phyloP scores from a whole-genome alignment of 2,113 vertebrate species.

The Dromiciops gliroides region DNA sequence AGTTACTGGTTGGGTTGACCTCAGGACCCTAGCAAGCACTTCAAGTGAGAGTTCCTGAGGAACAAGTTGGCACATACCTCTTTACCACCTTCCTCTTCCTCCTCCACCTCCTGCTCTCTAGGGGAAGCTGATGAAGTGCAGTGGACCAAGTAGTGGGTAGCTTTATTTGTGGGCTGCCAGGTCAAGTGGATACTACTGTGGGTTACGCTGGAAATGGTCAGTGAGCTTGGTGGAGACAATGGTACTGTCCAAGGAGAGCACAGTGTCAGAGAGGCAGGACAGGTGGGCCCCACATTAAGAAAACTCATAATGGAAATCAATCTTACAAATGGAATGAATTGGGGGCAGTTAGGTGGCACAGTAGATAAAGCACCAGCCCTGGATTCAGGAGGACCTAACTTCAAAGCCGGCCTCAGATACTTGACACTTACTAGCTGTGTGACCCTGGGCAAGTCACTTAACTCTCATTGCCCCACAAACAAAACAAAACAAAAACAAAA shows the following conservation, averaged over 20 bases:
- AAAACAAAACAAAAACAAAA: no score
- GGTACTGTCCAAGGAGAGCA: slow-evolving; percentile 82
- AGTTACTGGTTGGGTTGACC: not conserved
- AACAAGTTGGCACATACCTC: slow-evolving; percentile 72
- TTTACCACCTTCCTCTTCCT: slow-evolving; percentile 74
- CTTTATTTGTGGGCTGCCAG: slow-evolving; percentile 87
- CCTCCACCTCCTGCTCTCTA: slow-evolving; percentile 80
- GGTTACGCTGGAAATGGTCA: slow-evolving; percentile 86
- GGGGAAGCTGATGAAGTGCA: slow-evolving; percentile 86
- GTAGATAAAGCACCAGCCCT: no score
- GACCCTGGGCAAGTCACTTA: no score
- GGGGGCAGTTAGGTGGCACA: no score
- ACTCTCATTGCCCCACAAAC: no score
- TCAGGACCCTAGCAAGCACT: not conserved
- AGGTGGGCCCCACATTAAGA: not conserved
- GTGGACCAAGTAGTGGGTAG: slow-evolving; percentile 91
- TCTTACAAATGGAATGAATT: not conserved
- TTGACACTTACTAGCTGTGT: no score
- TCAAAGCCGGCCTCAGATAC: no score
- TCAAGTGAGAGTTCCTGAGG: not conserved
- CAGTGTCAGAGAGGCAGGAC: not conserved
- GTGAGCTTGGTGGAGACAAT: slow-evolving; percentile 84
- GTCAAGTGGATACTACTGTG: slow-evolving; percentile 87
- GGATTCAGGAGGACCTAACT: no score
- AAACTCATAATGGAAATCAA: not conserved